Evolutionary conservation across 2,113 vertebrate genomes (phyloP).

Genomic region (Tangachromis dhanisi): DNA sequence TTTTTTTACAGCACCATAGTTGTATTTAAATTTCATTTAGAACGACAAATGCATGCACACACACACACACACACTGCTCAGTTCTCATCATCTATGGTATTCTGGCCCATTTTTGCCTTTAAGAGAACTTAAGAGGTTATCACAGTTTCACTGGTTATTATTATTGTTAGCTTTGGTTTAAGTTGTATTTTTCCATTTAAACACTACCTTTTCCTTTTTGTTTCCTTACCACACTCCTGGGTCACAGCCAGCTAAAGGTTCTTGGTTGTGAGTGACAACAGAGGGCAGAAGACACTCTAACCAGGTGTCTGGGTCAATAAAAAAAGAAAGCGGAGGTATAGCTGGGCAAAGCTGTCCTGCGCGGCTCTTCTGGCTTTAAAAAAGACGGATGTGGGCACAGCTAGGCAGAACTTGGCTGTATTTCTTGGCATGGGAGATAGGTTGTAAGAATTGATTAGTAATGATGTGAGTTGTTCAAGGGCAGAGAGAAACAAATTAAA

Average conservation of each 20-base stretch:
- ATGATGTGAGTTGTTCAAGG: conserved; percentile 24
- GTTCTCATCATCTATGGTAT: not conserved
- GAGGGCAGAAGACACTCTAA: not conserved
- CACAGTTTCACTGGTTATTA: conserved; percentile 19
- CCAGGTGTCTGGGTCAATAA: conserved; percentile 17
- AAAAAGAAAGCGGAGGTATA: not conserved
- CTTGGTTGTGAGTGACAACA: not conserved
- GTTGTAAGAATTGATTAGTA: conserved; percentile 36
- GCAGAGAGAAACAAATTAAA: conserved; percentile 7
- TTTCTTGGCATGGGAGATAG: conserved; percentile 8
- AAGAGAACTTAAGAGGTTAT: conserved; percentile 9
- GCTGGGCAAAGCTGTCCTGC: not conserved
- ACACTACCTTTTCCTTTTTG: not conserved
- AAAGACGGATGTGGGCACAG: not conserved
- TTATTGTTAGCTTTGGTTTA: not conserved
- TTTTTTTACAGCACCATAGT: not conserved
- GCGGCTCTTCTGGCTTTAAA: not conserved
- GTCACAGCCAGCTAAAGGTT: not conserved
- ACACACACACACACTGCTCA: not conserved
- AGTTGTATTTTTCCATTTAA: not conserved
- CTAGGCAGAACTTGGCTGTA: not conserved
- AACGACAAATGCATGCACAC: not conserved
- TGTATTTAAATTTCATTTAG: not conserved
- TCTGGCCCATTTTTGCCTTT: not conserved
- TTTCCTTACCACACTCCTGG: not conserved